A percentile compares a stretch with the other conserved stretches of the same genome.
phyloP scores from a whole-genome alignment of 2,888 invertebrate species.

The Gastrophysa polygoni region DNA sequence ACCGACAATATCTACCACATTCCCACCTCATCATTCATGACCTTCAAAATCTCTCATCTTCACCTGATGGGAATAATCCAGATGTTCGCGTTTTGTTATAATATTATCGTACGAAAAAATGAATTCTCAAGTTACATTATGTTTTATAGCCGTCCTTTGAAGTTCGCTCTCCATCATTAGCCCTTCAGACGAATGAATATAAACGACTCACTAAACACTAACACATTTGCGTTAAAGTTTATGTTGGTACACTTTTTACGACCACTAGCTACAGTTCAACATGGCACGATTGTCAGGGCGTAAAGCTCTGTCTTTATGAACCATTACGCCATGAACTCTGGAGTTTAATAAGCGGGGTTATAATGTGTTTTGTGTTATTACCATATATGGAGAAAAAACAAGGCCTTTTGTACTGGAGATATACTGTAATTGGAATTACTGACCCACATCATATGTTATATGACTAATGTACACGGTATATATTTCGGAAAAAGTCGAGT shows the following conservation, averaged over 20 bases:
- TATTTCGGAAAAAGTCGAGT: too few relatives aligned
- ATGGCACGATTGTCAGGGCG: conserved; percentile 25
- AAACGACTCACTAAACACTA: conserved; percentile 14
- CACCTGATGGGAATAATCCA: too few relatives aligned
- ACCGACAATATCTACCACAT: too few relatives aligned
- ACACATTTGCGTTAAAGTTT: conserved; percentile 16
- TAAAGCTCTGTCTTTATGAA: conserved; percentile 30
- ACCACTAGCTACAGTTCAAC: conserved; percentile 20
- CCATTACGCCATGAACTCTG: conserved; percentile 29
- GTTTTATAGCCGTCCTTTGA: conserved; percentile 1
- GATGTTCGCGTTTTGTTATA: not conserved
- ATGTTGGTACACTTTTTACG: conserved; percentile 26
- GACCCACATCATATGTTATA: too few relatives aligned
- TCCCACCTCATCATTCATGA: too few relatives aligned
- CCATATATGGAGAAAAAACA: not conserved
- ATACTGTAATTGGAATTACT: too few relatives aligned
- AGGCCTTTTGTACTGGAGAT: too few relatives aligned
- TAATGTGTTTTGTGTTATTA: not conserved
- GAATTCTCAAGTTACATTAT: not conserved
- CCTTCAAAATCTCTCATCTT: too few relatives aligned
- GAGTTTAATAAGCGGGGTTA: not conserved
- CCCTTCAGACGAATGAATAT: conserved; percentile 8
- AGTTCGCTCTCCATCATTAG: conserved; percentile 11
- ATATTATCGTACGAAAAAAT: not conserved
- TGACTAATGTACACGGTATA: too few relatives aligned